Conservation (phyloP, 1,140 invertebrate species). For the Drosophila nikananu region DNA sequence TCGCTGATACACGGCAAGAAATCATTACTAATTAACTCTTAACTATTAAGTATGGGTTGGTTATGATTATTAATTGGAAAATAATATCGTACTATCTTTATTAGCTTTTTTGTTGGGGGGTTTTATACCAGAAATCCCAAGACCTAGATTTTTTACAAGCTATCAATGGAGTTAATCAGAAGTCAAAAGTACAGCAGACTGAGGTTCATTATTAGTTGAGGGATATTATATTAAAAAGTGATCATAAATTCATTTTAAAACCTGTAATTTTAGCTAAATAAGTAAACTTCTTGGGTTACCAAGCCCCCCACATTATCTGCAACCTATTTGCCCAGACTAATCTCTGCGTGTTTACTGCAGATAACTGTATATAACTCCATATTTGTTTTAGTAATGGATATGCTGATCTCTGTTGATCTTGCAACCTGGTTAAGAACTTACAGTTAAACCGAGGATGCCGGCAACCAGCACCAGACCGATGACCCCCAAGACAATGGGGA, state of each 20-base stretch:
- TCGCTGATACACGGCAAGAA: not conserved
- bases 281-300: not conserved
- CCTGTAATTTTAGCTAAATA: too few relatives aligned
- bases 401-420: not conserved
- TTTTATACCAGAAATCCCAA: not conserved
- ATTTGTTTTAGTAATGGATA: not conserved
- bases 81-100: not conserved
- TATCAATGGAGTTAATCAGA: too few relatives aligned
- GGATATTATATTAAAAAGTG: too few relatives aligned
- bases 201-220: too few relatives aligned
- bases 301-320: not conserved
- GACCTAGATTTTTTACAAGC: not conserved
- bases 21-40: not conserved
- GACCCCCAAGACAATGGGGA: constrained; percentile 58
- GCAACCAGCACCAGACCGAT: constrained; percentile 49
- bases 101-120: not conserved
- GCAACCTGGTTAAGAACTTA: constrained; percentile 39
- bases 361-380: constrained; percentile 2
- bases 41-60: not conserved
- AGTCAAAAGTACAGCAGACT: too few relatives aligned
- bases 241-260: not conserved
- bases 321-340: not conserved
- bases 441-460: constrained; percentile 66
- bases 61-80: not conserved
- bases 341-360: not conserved